Evolutionary conservation across 2,113 vertebrate genomes (phyloP).

Genomic region (Thryonomys swinderianus): DNA sequence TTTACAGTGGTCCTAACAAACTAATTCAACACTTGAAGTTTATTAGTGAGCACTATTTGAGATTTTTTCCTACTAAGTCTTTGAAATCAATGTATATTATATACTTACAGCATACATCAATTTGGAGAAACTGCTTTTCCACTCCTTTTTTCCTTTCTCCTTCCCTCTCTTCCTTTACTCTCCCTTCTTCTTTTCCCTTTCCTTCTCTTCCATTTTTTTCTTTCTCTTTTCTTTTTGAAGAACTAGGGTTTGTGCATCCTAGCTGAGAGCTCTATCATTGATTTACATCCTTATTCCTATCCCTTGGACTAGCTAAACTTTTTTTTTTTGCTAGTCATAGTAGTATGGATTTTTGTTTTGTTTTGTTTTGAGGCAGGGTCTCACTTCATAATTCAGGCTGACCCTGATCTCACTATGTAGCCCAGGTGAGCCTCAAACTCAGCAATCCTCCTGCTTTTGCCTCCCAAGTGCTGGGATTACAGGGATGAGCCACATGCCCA

Average conservation of each 20-base stretch:
- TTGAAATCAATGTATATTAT: background rate
- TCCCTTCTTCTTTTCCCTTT: no score
- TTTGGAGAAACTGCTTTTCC: background rate
- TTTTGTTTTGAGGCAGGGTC: no score
- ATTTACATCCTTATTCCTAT: background rate
- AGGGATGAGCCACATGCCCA: no score
- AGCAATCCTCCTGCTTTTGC: no score
- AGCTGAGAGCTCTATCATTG: no score
- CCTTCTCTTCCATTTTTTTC: background rate
- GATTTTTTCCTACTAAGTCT: background rate
- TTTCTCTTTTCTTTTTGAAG: background rate
- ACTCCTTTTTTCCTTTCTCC: background rate
- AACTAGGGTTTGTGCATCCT: background rate
- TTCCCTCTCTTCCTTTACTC: background rate
- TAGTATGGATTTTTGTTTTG: no score
- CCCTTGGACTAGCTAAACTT: background rate
- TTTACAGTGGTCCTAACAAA: background rate
- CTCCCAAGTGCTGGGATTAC: no score
- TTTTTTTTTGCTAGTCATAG: background rate
- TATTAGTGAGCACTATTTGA: background rate
- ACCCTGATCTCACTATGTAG: no score
- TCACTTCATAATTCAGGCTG: no score
- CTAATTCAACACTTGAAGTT: background rate
- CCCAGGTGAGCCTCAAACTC: no score
- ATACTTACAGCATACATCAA: background rate